phyloP scores from a whole-genome alignment of 2,797 vertebrate species.

The Darevskia mixta region DNA sequence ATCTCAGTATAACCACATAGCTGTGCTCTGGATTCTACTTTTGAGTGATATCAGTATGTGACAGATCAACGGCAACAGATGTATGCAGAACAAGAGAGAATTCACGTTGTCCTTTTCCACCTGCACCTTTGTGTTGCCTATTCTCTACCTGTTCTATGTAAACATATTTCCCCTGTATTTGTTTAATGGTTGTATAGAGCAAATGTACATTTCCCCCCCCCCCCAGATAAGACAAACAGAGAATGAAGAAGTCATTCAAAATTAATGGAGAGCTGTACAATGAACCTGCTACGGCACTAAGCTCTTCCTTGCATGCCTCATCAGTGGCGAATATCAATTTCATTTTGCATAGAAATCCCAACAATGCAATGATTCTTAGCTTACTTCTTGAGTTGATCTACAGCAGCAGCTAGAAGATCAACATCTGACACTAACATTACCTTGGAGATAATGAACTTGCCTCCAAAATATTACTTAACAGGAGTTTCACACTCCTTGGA shows the following conservation, averaged over 20 bases:
- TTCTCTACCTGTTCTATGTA: background rate
- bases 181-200: conserved; percentile 16
- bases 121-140: background rate
- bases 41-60: background rate
- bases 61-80: background rate
- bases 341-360: conserved; percentile 5
- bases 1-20: background rate
- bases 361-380: background rate
- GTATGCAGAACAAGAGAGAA: background rate
- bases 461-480: background rate
- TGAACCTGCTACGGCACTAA: conserved; percentile 11
- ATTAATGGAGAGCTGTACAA: background rate
- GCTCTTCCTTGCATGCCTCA: background rate
- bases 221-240: conserved; percentile 29
- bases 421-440: conserved; percentile 6
- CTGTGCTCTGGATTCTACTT: background rate
- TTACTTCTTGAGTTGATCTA: background rate
- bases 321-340: conserved; percentile 28
- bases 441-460: background rate
- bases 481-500: background rate
- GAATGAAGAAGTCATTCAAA: conserved; percentile 15
- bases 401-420: background rate
- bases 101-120: background rate
- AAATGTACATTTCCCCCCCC: conserved; percentile 17
- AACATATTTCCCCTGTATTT: conserved; percentile 11